A percentile compares a stretch with the other conserved stretches of the same genome.
Evolutionary conservation across 2,113 vertebrate species (phyloP).

Genomic region (Varanus salvator): DNA sequence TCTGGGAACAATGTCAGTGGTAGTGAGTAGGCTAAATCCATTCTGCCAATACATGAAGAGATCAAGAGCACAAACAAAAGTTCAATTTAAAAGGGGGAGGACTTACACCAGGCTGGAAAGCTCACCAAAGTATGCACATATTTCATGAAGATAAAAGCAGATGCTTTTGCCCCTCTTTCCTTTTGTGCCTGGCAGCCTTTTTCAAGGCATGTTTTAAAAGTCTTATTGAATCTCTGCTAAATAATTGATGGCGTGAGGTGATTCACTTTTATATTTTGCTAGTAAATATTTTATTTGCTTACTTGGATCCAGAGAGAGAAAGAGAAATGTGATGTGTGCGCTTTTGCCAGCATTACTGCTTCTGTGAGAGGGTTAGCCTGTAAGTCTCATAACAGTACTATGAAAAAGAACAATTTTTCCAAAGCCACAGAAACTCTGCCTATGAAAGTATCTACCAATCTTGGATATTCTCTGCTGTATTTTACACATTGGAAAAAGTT

Average conservation of each 20-base stretch:
- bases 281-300: constrained; percentile 66
- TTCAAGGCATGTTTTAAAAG: constrained; percentile 58
- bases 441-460: neutral
- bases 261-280: constrained; percentile 48
- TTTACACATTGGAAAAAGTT: neutral
- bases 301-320: constrained; percentile 11
- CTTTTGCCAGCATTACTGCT: neutral
- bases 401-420: constrained; percentile 9
- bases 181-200: constrained; percentile 48
- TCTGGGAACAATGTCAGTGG: neutral
- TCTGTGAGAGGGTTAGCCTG: neutral
- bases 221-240: constrained; percentile 42
- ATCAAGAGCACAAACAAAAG: constrained; percentile 7
- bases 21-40: neutral
- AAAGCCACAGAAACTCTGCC: neutral
- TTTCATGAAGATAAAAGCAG: constrained; percentile 18
- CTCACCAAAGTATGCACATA: neutral
- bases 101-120: neutral
- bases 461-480: neutral
- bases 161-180: neutral
- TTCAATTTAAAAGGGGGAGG: neutral
- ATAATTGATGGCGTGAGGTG: constrained; percentile 57
- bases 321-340: neutral
- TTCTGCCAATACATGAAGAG: neutral
- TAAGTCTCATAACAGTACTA: constrained; percentile 16